Evolutionary conservation across 2,113 vertebrate genomes (phyloP), one percentile per base, ranked within the genome.

Genomic region (Setophaga petechia): DNA sequence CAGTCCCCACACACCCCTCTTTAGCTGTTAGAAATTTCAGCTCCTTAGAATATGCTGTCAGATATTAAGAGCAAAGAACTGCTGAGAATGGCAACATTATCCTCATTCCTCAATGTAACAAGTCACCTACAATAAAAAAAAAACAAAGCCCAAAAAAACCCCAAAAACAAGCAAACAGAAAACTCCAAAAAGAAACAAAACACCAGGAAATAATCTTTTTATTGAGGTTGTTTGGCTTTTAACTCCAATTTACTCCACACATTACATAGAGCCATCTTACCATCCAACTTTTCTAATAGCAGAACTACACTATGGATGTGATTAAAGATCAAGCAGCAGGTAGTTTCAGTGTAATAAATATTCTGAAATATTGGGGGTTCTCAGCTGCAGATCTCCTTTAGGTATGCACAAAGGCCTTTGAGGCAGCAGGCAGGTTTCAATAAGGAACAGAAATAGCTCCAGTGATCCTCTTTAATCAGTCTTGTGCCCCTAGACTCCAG

Each of bases 181-280:
- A 55, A 11, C 10, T 4, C 9, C 10, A 16, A 23, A 47, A 21
- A 47, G 37, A 47, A 22, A 21, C 9, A 20, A 46, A 20, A 46
- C 9, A 46, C 15, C 15, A 37, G 8, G 20, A 69, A 67, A 52
- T 22, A 11, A 44, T 37, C 3, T 11, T 58, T 33, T 30, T 4
- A 24, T 73, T 30, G 15, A 11, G 5, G 4, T 41, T 63, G 2
- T 18, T 62, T 49, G 5, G 5, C 3, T 83, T 92, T 79, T 31
- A 6, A 47, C 24, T 73, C 23, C 12, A 11, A 7, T n/a, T 85
- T 43, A 63, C 6, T 52, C 44, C 24, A 30, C 1, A 1, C 0
- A 1, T 22, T 39, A 39, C 4, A 3, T 0, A n/a, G 13, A 35
- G 3, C 7, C 25, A 35, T 35, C 21, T 62, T 39, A 14, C 20